Conservation (phyloP, 2,113 vertebrate species). For the Melospiza melodia region DNA sequence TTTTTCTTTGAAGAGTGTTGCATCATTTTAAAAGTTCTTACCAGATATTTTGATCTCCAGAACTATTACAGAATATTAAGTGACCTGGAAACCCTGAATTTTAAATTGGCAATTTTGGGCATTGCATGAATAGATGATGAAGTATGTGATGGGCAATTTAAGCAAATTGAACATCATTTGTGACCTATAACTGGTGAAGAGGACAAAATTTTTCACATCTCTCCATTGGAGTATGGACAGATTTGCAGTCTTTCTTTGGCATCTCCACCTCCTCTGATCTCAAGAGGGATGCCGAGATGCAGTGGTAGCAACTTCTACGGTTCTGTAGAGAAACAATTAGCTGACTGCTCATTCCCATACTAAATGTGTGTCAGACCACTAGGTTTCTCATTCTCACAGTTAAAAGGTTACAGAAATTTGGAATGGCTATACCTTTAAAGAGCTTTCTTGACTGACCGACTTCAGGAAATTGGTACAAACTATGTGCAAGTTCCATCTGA, state of each 20-base stretch:
- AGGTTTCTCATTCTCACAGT: neutral
- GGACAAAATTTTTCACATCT: neutral
- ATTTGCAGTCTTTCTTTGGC: accelerated
- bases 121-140: neutral
- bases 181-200: neutral
- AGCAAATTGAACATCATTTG: neutral
- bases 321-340: neutral
- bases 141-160: neutral
- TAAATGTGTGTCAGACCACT: neutral
- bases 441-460: neutral
- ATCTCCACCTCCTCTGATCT: neutral
- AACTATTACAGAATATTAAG: neutral
- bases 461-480: neutral
- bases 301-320: neutral
- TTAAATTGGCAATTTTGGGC: neutral
- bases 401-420: neutral
- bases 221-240: neutral
- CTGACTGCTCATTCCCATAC: neutral
- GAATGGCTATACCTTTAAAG: neutral
- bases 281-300: neutral
- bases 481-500: neutral
- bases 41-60: neutral
- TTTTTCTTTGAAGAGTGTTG: neutral
- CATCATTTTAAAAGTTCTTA: neutral
- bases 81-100: neutral